Conservation (phyloP, 2,797 vertebrate genomes). For the Hylomyscus alleni region DNA sequence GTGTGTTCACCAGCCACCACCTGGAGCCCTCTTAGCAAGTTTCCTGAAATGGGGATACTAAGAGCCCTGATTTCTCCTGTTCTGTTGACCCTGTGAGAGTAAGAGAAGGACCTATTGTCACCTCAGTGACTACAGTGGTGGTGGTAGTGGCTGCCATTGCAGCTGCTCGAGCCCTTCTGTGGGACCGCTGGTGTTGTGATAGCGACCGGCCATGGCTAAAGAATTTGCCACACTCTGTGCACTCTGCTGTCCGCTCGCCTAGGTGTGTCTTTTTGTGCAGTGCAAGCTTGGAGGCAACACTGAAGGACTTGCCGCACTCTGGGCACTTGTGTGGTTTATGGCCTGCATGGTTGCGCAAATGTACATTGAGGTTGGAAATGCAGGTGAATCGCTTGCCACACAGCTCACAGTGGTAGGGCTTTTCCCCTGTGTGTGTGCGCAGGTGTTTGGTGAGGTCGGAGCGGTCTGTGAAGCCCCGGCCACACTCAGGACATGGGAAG, state of each 20-base stretch:
- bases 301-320: constrained; percentile 76
- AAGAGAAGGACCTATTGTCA: neutral
- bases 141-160: neutral
- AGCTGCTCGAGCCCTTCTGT: constrained; percentile 34
- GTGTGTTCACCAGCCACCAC: neutral
- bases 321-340: constrained; percentile 74
- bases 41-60: constrained; percentile 20
- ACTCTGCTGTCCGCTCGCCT: constrained; percentile 35
- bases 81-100: neutral
- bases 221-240: constrained; percentile 70
- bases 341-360: constrained; percentile 65
- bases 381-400: constrained; percentile 69
- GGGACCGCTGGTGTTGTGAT: constrained; percentile 77
- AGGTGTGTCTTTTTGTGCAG: constrained; percentile 71
- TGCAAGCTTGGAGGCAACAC: constrained; percentile 72
- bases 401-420: constrained; percentile 68
- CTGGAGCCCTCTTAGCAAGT: neutral
- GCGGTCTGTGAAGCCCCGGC: constrained; percentile 74
- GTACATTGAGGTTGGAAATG: constrained; percentile 72
- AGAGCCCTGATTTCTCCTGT: neutral
- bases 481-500: constrained; percentile 89
- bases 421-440: constrained; percentile 70
- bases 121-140: neutral
- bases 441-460: constrained; percentile 75
- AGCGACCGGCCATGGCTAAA: constrained; percentile 75